Percentiles rank a stretch among this genome's conserved stretches.
Conservation (phyloP, 1,140 invertebrate genomes). For the Zophobas morio region DNA sequence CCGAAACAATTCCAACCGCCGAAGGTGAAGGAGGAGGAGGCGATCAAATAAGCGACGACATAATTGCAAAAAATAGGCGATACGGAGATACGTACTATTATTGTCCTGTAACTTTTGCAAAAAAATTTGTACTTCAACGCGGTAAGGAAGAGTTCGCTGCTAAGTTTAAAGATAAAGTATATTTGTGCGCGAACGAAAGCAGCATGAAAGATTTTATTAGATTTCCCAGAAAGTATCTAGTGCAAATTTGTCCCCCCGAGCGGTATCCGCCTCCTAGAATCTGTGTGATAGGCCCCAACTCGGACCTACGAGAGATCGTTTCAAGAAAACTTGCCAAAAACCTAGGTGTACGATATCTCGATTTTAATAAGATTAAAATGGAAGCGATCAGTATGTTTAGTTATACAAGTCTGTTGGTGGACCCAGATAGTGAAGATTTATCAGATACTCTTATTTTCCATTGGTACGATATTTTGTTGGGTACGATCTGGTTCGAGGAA, state of each 20-base stretch:
- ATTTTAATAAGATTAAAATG: conserved; percentile 65
- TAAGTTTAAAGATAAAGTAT: conserved; percentile 70
- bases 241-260: conserved; percentile 65
- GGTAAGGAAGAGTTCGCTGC: conserved; percentile 70
- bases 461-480: conserved; percentile 66
- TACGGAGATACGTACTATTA: conserved; percentile 72
- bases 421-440: conserved; percentile 8
- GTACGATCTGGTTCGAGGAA: conserved; percentile 68
- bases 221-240: conserved; percentile 67
- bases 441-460: conserved; percentile 34
- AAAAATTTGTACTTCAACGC: conserved; percentile 71
- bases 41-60: conserved; percentile 61
- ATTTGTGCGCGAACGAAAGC: conserved; percentile 68
- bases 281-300: conserved; percentile 71
- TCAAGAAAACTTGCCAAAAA: conserved; percentile 69
- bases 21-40: conserved; percentile 62
- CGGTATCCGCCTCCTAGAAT: conserved; percentile 69
- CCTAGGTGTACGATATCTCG: conserved; percentile 70
- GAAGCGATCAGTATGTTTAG: conserved; percentile 32
- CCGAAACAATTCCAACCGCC: conserved; percentile 50
- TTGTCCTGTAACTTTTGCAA: conserved; percentile 71
- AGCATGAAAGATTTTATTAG: conserved; percentile 68
- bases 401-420: conserved; percentile 3
- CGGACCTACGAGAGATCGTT: conserved; percentile 69
- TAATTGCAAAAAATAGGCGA: conserved; percentile 65